Evolutionary conservation across 2,113 vertebrate genomes (phyloP), one percentile per base, ranked within the genome.

Genomic region (Callionymus lyra): DNA sequence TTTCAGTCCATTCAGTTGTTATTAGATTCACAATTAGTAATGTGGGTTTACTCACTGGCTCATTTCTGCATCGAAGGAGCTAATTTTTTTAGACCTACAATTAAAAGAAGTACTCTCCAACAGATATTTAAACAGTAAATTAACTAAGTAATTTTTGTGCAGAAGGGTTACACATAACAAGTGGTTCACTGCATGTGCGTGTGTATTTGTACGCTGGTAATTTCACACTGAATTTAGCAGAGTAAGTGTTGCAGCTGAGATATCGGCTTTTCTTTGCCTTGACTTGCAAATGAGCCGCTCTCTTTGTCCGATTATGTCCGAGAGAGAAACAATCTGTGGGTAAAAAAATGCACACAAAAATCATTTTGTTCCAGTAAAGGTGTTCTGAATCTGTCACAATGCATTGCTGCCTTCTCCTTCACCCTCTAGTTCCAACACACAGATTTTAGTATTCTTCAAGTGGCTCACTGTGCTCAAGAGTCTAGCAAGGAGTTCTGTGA

Each of bases 141-240:
- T 38, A 40, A 58, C 44, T 55, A 14, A 11, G 17, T 12, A 12
- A 12, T 21, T 12, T 6, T 18, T 41, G 38, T 14, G 19, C 46
- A 50, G 53, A 43, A 33, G 32, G 31, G 44, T 51, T 32, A 41
- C 44, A 34, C 32, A 43, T 34, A 39, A 50, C 47, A 44, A 60
- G 45, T 14, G 45, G 65, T 35, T 41, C 21, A 38, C n/a, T 38
- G 38, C 16, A 5, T 31, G n/a, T 32, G 31, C 34, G 13, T 5
- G 17, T n/a, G n/a, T n/a, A n/a, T 33, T 31, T 51, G 31, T 6
- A 6, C 18, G 13, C 40, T 53, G 48, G 21, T 31, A 66, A 71
- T 71, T 77, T 81, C 66, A 74, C 69, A 59, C 67, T 50, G 56
- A 77, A 74, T 74, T 74, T 63, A 68, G 35, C 70, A 35, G 36